phyloP scores from a whole-genome alignment of 2,888 invertebrate species.

The Philereme transversata region DNA sequence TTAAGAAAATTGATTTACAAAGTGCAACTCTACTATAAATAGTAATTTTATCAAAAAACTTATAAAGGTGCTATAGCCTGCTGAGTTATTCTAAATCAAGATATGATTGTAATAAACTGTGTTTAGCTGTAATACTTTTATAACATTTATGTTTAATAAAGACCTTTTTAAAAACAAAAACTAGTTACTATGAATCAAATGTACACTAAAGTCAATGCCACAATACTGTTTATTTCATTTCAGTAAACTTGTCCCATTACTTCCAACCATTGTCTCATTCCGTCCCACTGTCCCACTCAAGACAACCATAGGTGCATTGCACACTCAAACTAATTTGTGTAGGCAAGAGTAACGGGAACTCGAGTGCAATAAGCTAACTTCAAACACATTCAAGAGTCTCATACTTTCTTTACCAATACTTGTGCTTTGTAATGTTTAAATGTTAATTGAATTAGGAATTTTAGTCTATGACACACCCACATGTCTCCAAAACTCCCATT shows the following conservation, averaged over 20 bases:
- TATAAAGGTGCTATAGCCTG: too few species aligned
- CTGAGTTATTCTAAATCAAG: too few species aligned
- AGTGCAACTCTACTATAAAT: too few species aligned
- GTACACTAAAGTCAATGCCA: too few species aligned
- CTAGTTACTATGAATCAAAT: too few species aligned
- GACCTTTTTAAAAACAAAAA: too few species aligned
- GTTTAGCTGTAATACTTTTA: too few species aligned
- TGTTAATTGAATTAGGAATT: slow-evolving; percentile 63
- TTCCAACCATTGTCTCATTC: neutral
- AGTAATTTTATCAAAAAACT: too few species aligned
- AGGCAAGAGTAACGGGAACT: slow-evolving; percentile 69
- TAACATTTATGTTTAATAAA: too few species aligned
- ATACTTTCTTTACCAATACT: slow-evolving; percentile 54
- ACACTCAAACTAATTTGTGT: slow-evolving; percentile 52
- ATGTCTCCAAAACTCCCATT: slow-evolving; percentile 6
- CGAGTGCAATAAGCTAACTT: slow-evolving; percentile 63
- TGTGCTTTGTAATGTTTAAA: slow-evolving; percentile 55
- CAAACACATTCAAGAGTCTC: slow-evolving; percentile 46
- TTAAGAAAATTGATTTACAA: too few species aligned
- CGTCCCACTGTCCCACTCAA: slow-evolving; percentile 15
- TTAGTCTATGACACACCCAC: slow-evolving; percentile 48
- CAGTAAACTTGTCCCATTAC: neutral
- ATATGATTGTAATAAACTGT: too few species aligned
- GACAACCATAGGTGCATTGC: slow-evolving; percentile 11
- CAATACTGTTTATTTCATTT: too few species aligned